Percentiles rank a stretch among this genome's conserved stretches.
Evolutionary conservation across 2,797 vertebrate species (phyloP).

Genomic region (Myotis planiceps): DNA sequence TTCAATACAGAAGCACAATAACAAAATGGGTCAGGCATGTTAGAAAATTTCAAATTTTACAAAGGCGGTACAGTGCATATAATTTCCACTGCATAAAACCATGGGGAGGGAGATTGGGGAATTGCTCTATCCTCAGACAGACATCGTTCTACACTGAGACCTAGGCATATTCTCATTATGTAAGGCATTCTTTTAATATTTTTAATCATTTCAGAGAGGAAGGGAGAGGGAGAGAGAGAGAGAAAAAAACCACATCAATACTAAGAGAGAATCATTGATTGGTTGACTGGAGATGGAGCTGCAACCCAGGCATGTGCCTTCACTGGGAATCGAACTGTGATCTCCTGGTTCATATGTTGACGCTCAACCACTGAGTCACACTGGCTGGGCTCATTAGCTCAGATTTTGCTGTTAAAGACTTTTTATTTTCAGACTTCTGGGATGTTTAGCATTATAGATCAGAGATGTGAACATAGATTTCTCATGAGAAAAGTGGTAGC

Average conservation of each 20-base stretch:
- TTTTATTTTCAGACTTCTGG: background rate
- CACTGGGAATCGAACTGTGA: too few relatives aligned
- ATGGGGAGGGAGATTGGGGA: fast-evolving
- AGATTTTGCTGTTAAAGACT: background rate
- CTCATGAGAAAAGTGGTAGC: background rate
- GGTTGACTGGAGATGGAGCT: too few relatives aligned
- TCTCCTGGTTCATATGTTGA: too few relatives aligned
- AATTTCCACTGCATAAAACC: background rate
- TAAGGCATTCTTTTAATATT: background rate
- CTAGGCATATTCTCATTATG: background rate
- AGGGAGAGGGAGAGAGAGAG: too few relatives aligned
- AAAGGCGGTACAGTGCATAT: background rate
- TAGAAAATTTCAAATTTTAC: background rate
- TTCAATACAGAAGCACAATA: background rate
- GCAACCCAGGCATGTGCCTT: too few relatives aligned
- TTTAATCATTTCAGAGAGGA: too few relatives aligned
- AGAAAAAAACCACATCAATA: too few relatives aligned
- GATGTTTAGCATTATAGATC: background rate
- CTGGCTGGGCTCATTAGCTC: background rate
- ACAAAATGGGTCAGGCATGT: background rate
- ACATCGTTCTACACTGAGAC: background rate
- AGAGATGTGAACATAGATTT: background rate
- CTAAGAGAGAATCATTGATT: too few relatives aligned
- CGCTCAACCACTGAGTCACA: too few relatives aligned
- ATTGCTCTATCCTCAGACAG: background rate